phyloP scores from a whole-genome alignment of 2,113 vertebrate species.

The Tupaia chinensis region DNA sequence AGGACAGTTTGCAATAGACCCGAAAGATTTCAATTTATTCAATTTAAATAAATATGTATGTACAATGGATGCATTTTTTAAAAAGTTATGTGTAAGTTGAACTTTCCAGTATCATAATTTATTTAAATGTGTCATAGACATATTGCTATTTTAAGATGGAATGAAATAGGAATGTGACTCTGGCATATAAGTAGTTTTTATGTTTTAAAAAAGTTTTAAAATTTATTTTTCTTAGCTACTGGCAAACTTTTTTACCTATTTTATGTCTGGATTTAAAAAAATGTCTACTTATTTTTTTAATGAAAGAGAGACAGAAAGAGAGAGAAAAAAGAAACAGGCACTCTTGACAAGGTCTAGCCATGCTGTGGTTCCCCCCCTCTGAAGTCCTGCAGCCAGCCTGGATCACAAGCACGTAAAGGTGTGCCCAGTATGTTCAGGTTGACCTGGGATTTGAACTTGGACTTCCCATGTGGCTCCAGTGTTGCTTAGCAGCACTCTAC shows the following conservation, averaged over 20 bases:
- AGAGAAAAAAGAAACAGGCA: no score
- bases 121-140: conserved; percentile 40
- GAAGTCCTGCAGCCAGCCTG: no score
- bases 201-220: conserved; percentile 59
- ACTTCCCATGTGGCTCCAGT: no score
- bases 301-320: no score
- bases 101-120: conserved; percentile 45
- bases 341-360: no score
- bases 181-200: conserved; percentile 49
- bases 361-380: no score
- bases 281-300: no score
- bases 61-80: neutral
- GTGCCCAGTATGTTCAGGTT: no score
- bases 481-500: no score
- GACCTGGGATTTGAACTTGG: no score
- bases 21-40: conserved; percentile 27
- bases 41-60: neutral
- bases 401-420: no score
- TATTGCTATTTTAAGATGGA: conserved; percentile 25
- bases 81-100: conserved; percentile 1
- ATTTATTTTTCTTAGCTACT: conserved; percentile 63
- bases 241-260: conserved; percentile 27
- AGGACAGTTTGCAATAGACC: neutral
- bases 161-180: conserved; percentile 5
- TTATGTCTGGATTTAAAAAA: neutral